These are phyloP conservation scores for Hypselothyrea guttata DNA, from an alignment of 2,888 invertebrate genomes.

Conservation along the genomic window DNA sequence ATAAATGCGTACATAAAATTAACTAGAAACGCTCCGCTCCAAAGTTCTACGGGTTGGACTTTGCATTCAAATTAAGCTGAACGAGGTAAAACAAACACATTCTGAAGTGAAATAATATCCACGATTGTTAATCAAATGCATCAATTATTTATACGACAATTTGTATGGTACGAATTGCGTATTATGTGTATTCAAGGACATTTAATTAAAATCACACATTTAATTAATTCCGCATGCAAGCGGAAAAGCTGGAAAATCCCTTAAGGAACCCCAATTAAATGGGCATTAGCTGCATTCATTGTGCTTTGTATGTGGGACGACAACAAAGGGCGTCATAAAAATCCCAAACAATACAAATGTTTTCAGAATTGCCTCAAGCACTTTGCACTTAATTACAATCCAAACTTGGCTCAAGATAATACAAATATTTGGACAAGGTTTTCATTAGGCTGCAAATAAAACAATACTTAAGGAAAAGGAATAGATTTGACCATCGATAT, in stretches of 20 bases:
- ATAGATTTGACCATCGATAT: no score
- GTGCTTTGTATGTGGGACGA: constrained; percentile 1
- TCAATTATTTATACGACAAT: constrained; percentile 4
- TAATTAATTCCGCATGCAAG: constrained; percentile 38
- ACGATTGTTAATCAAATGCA: constrained; percentile 6
- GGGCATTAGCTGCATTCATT: constrained; percentile 48
- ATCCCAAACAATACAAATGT: constrained; percentile 30
- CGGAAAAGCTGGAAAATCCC: constrained; percentile 24
- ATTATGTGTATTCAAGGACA: not conserved
- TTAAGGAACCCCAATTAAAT: constrained; percentile 62
- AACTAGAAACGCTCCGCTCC: not conserved
- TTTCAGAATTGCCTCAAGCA: constrained; percentile 16
- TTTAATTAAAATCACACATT: constrained; percentile 39
- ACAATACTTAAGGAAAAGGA: no score
- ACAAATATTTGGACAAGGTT: constrained; percentile 24
- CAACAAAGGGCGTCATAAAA: constrained; percentile 14
- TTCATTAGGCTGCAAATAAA: constrained; percentile 31
- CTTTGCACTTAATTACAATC: constrained; percentile 34
- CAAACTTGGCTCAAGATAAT: constrained; percentile 18
- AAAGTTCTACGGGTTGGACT: not conserved
- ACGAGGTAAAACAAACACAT: no score
- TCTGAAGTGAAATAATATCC: constrained; percentile 2
- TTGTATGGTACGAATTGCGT: no score
- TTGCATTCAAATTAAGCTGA: no score
- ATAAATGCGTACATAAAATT: not conserved